phyloP scores from a whole-genome alignment of 1,140 invertebrate species.

The Ceratosolen fusciceps region DNA sequence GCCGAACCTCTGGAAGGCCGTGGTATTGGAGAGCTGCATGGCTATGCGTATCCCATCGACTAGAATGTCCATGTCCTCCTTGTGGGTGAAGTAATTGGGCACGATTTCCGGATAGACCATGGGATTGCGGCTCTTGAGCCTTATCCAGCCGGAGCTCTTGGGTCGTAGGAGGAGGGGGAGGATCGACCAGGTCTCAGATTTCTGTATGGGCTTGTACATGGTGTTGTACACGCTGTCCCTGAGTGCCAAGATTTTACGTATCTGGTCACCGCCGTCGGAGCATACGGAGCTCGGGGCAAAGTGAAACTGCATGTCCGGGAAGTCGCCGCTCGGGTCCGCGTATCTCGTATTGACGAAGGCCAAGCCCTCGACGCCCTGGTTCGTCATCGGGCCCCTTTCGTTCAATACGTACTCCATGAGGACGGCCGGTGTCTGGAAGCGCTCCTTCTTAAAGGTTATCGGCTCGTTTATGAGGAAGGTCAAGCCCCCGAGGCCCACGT shows the following conservation, averaged over 20 bases:
- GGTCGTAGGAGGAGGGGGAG: constrained; percentile 85
- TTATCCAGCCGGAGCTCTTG: constrained; percentile 85
- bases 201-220: constrained; percentile 85
- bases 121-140: constrained; percentile 85
- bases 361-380: constrained; percentile 83
- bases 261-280: constrained; percentile 84
- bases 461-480: constrained; percentile 87
- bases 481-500: constrained; percentile 86
- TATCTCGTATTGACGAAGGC: constrained; percentile 90
- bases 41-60: constrained; percentile 88
- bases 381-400: constrained; percentile 84
- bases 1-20: constrained; percentile 85
- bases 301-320: constrained; percentile 90
- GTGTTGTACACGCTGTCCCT: constrained; percentile 86
- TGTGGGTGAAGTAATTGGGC: constrained; percentile 90
- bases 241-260: constrained; percentile 82
- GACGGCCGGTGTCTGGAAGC: constrained; percentile 83
- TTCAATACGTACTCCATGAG: constrained; percentile 86
- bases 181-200: constrained; percentile 87
- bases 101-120: constrained; percentile 87
- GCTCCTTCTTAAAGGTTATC: constrained; percentile 82
- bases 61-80: constrained; percentile 81
- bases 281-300: constrained; percentile 87
- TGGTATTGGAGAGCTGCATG: constrained; percentile 82
- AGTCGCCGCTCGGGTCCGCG: constrained; percentile 79